Conservation (phyloP, 2,888 invertebrate genomes). For the Drosophila testacea region DNA sequence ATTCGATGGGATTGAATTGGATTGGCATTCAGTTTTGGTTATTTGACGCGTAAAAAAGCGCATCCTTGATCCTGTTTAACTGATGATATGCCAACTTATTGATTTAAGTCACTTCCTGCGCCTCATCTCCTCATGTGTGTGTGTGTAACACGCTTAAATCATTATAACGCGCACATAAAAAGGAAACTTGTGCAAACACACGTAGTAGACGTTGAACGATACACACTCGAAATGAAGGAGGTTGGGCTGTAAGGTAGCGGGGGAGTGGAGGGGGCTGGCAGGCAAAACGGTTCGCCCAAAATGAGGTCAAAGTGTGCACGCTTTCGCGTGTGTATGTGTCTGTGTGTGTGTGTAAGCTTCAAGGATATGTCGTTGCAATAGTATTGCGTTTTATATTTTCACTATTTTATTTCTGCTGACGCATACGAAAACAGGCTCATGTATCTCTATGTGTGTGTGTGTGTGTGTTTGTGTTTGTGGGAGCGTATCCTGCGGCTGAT, state of each 20-base stretch:
- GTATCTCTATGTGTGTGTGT: slow-evolving; percentile 8
- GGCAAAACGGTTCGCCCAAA: slow-evolving; percentile 43
- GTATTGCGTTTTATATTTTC: slow-evolving; percentile 67
- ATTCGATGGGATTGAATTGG: slow-evolving; percentile 19
- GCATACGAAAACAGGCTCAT: slow-evolving; percentile 53
- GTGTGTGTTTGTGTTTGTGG: not conserved
- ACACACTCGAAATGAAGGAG: slow-evolving; percentile 8
- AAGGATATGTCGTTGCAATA: slow-evolving; percentile 63
- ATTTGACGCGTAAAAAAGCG: slow-evolving; percentile 21
- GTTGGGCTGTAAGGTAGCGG: not conserved
- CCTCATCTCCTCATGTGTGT: not conserved
- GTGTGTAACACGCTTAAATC: slow-evolving; percentile 65
- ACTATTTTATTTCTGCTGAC: slow-evolving; percentile 78
- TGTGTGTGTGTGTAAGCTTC: slow-evolving; percentile 42
- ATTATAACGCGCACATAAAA: slow-evolving; percentile 55
- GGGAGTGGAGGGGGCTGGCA: not conserved
- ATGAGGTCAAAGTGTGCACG: slow-evolving; percentile 75
- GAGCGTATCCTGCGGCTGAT: slow-evolving; percentile 76
- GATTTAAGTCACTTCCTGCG: slow-evolving; percentile 68
- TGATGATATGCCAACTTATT: slow-evolving; percentile 67
- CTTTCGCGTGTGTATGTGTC: slow-evolving; percentile 35
- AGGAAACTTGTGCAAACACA: slow-evolving; percentile 59
- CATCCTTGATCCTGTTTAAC: slow-evolving; percentile 46
- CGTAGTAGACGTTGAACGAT: slow-evolving; percentile 24
- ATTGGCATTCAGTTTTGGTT: slow-evolving; percentile 25